Conservation (phyloP, 64 coral and sea anemone genomes). For the Orbicella faveolata region DNA sequence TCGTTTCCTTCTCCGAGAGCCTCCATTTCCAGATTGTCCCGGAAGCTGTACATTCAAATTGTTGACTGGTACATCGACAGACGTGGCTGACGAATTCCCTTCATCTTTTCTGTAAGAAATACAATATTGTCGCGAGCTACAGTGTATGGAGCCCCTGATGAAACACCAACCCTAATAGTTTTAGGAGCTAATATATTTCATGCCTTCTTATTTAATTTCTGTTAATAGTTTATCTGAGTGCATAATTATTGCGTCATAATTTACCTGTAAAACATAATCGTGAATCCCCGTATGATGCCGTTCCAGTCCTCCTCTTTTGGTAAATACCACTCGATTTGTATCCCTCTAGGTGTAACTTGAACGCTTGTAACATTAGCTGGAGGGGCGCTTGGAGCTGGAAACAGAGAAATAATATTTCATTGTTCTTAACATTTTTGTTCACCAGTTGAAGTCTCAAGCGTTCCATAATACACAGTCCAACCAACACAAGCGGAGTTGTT, state of each 20-base stretch:
- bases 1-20: not conserved
- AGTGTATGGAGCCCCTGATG: not conserved
- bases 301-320: not conserved
- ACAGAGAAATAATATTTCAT: not conserved
- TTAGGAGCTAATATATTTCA: too few species aligned
- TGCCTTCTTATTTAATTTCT: too few species aligned
- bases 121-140: not conserved
- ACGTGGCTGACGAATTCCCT: not conserved
- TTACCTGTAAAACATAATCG: conserved; percentile 2
- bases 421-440: too few species aligned
- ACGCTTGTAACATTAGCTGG: not conserved
- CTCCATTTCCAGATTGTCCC: not conserved
- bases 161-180: not conserved
- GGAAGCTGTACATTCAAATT: not conserved
- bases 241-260: too few species aligned
- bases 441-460: too few species aligned
- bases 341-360: not conserved
- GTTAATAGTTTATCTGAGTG: too few species aligned
- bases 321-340: not conserved
- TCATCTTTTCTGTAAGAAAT: not conserved
- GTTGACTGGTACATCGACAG: not conserved
- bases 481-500: too few species aligned
- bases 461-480: too few species aligned
- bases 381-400: not conserved
- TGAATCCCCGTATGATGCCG: not conserved